phyloP scores from a whole-genome alignment of 2,888 invertebrate species.

The Apamea sordens region DNA sequence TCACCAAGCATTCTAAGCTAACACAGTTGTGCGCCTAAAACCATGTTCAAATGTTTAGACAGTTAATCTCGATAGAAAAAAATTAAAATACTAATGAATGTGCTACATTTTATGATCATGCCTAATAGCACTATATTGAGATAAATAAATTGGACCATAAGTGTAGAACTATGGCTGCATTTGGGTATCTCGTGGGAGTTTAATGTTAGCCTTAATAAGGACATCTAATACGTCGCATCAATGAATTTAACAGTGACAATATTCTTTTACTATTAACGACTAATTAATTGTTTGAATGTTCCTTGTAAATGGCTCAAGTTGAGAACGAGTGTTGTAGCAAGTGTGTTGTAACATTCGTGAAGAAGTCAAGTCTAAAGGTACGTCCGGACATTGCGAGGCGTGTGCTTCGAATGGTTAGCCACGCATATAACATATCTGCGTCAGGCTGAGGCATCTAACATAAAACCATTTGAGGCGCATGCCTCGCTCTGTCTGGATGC shows the following conservation, averaged over 20 bases:
- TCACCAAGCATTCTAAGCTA: slow-evolving; percentile 22
- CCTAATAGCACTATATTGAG: slow-evolving; percentile 46
- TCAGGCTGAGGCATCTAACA: neutral
- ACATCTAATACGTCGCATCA: slow-evolving; percentile 48
- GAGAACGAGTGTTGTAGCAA: slow-evolving; percentile 45
- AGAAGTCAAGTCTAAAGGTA: slow-evolving; percentile 16
- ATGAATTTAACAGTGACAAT: slow-evolving; percentile 70
- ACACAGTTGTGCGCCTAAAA: slow-evolving; percentile 38
- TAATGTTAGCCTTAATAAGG: slow-evolving; percentile 42
- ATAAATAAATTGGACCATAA: slow-evolving; percentile 46
- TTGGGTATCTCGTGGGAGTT: slow-evolving; percentile 38
- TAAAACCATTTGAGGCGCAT: neutral
- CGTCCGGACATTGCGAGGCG: neutral
- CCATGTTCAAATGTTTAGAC: slow-evolving; percentile 37
- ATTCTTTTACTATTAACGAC: slow-evolving; percentile 62
- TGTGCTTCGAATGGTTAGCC: neutral
- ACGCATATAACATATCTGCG: neutral
- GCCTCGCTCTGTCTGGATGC: neutral
- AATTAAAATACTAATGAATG: slow-evolving; percentile 46
- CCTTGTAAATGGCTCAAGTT: slow-evolving; percentile 67
- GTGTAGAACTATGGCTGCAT: slow-evolving; percentile 39
- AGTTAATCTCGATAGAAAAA: slow-evolving; percentile 44
- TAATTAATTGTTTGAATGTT: slow-evolving; percentile 64
- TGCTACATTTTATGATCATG: slow-evolving; percentile 50
- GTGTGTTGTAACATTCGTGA: slow-evolving; percentile 30